Evolutionary conservation across 2,888 invertebrate genomes (phyloP).

Genomic region (Pimpla rufipes): DNA sequence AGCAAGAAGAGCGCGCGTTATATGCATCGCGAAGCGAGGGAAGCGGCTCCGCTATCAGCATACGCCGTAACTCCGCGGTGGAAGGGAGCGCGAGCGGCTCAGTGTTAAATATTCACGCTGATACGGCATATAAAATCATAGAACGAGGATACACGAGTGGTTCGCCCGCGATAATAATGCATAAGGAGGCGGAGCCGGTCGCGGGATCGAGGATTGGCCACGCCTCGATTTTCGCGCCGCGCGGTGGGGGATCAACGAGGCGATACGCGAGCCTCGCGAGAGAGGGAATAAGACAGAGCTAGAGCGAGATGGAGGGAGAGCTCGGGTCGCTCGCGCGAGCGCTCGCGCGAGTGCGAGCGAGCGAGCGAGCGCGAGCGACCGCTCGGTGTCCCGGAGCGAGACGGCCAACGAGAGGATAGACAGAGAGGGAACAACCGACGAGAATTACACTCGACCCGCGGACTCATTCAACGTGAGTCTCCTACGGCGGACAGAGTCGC

Average conservation of each 20-base stretch:
- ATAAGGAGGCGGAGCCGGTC: conserved; percentile 83
- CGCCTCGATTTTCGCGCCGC: conserved; percentile 76
- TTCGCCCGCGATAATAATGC: conserved; percentile 83
- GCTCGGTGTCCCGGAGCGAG: conserved; percentile 40
- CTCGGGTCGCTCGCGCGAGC: too few relatives aligned
- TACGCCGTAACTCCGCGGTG: neutral
- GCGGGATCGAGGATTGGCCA: conserved; percentile 74
- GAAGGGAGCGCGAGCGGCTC: conserved; percentile 45
- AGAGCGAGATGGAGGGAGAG: conserved; percentile 63
- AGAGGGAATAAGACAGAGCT: conserved; percentile 76
- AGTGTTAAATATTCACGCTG: conserved; percentile 69
- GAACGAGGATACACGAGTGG: conserved; percentile 71
- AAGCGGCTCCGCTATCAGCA: conserved; percentile 2
- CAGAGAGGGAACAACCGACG: conserved; percentile 64
- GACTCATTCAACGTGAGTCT: conserved; percentile 75
- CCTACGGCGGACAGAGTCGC: conserved; percentile 70
- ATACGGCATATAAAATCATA: conserved; percentile 84
- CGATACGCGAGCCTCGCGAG: conserved; percentile 50
- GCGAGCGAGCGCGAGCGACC: neutral
- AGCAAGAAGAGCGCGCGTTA: conserved; percentile 6
- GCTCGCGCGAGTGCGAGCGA: conserved; percentile 12
- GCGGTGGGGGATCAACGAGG: conserved; percentile 71
- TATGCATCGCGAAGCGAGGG: conserved; percentile 1
- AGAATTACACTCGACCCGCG: conserved; percentile 73
- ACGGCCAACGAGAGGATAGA: conserved; percentile 51